Percentiles rank a stretch among this genome's conserved stretches.
Conservation (phyloP, 2,113 vertebrate species). For the Hylia prasina region DNA sequence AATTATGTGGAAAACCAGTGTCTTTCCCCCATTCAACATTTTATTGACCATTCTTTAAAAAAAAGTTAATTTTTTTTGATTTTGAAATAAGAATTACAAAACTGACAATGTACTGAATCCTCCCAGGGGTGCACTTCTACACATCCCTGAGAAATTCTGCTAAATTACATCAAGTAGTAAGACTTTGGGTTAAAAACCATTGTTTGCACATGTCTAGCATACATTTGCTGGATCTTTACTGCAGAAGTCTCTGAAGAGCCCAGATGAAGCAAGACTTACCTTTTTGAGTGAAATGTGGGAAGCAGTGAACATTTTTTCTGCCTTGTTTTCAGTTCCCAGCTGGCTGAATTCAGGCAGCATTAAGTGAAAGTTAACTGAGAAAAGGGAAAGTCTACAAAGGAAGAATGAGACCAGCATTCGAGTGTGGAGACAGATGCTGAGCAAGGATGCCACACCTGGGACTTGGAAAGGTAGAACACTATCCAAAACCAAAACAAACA, state of each 20-base stretch:
- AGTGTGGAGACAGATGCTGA: not conserved
- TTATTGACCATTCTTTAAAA: not conserved
- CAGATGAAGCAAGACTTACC: not conserved
- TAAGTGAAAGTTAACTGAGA: not conserved
- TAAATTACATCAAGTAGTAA: not conserved
- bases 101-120: not conserved
- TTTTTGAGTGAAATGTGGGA: not conserved
- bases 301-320: not conserved
- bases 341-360: not conserved
- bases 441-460: not conserved
- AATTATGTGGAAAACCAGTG: not conserved
- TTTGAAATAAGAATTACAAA: not conserved
- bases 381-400: not conserved
- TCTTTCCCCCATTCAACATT: not conserved
- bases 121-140: rapidly evolving
- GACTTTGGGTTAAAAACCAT: not conserved
- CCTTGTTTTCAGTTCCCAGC: not conserved
- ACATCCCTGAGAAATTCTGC: not conserved
- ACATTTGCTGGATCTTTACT: not conserved
- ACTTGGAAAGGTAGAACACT: not conserved
- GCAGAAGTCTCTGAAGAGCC: not conserved
- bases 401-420: not conserved
- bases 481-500: not conserved
- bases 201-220: not conserved
- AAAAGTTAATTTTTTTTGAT: not conserved